A percentile compares a stretch with the other conserved stretches of the same genome.
Evolutionary conservation across 1,140 invertebrate genomes (phyloP).

Genomic region (Drosophila parvula): DNA sequence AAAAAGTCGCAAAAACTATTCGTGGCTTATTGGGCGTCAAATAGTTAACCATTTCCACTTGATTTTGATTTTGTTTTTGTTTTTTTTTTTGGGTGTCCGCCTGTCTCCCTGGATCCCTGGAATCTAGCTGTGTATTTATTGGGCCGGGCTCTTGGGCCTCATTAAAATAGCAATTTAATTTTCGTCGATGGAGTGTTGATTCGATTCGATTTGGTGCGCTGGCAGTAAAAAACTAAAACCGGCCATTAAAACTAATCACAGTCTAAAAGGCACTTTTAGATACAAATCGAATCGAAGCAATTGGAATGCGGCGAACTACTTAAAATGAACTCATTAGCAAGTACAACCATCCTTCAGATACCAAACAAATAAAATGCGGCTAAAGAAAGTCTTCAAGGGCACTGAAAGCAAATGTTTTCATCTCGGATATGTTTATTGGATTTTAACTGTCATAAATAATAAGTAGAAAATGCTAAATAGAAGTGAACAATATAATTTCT

Average conservation of each 20-base stretch:
- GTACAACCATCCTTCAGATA: slow-evolving; percentile 37
- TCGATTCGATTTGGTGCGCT: slow-evolving; percentile 49
- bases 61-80: too few relatives aligned
- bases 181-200: slow-evolving; percentile 49
- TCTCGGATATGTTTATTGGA: too few relatives aligned
- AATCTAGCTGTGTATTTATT: slow-evolving; percentile 23
- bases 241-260: slow-evolving; percentile 78
- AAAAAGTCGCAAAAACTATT: slow-evolving; percentile 70
- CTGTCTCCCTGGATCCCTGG: background rate
- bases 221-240: slow-evolving; percentile 52
- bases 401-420: slow-evolving; percentile 9
- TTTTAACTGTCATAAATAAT: background rate
- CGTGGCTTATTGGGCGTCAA: slow-evolving; percentile 71
- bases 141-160: slow-evolving; percentile 10
- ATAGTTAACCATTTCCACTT: slow-evolving; percentile 51
- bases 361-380: slow-evolving; percentile 41
- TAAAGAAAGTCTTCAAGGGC: slow-evolving; percentile 64
- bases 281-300: slow-evolving; percentile 68
- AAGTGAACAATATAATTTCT: background rate
- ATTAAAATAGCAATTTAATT: slow-evolving; percentile 55
- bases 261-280: slow-evolving; percentile 77
- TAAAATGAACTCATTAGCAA: slow-evolving; percentile 78
- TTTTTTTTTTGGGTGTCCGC: background rate
- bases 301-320: slow-evolving; percentile 73
- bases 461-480: background rate